Evolutionary conservation across 2,888 invertebrate genomes (phyloP), one percentile per base, ranked within the genome.

Genomic region (Sarcophaga carnaria): DNA sequence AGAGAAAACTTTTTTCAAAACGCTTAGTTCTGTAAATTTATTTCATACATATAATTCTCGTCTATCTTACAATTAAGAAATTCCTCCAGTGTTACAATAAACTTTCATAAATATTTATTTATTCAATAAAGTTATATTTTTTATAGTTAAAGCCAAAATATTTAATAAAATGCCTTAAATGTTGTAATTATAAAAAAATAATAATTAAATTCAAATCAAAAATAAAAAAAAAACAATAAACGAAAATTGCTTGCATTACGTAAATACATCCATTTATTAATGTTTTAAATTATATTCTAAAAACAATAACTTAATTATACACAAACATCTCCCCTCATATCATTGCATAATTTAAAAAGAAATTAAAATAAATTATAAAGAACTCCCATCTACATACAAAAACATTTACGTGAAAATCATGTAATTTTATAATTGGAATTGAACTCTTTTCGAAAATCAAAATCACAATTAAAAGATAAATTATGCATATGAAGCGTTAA

Each of bases 141-240:
- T 80, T 20, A 60, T n/a, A 59, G 49, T 62, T 75, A 77, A 76
- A 77, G 79, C 83, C 86, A 80, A 86, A 54, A 88, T 74, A 76
- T 72, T 82, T 81, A 69, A 77, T 85, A 75, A 87, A 80, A 80
- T 77, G 80, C 85, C 77, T 91, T 76, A 92, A 59, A 90, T 89
- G 69, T 92, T 89, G 85, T 87, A 82, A 82, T 87, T 77, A 49
- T 75, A 72, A 62, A 78, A 80, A 3, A 37, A 37, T 8, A 37
- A 37, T 64, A 37, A 72, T 78, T 70, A n/a, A 75, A 69, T 45
- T 47, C 54, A 78, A 81, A 79, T 62, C 11, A 80, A 86, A 82
- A 75, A 12, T 20, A 60, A 67, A 25, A 25, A 63, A 27, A 59
- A 75, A 60, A 79, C 79, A 75, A 87, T 79, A 84, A 81, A 70